Conservation (phyloP, 2,797 vertebrate species). For the Sebastes diploproa region DNA sequence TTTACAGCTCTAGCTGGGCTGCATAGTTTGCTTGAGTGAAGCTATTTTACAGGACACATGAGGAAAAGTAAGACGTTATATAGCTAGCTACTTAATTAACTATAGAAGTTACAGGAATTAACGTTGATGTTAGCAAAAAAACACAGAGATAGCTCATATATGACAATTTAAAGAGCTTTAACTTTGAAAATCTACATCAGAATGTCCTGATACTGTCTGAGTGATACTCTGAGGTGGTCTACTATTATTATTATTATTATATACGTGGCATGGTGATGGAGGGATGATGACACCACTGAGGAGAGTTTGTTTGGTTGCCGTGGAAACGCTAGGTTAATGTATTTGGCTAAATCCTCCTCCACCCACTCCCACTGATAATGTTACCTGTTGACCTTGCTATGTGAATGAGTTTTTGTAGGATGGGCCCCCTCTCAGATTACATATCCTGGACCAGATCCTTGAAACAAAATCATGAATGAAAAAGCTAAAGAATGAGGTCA, state of each 20-base stretch:
- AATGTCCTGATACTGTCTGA: too few species aligned
- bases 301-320: constrained; percentile 13
- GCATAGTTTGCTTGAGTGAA: neutral
- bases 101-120: too few species aligned
- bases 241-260: neutral
- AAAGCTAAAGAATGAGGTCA: neutral
- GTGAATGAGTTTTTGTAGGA: neutral
- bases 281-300: neutral
- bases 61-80: neutral
- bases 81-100: neutral
- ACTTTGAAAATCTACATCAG: too few species aligned
- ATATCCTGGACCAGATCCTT: constrained; percentile 35
- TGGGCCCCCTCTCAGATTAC: neutral
- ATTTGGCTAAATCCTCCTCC: neutral
- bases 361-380: neutral
- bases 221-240: too few species aligned
- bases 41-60: neutral
- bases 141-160: too few species aligned
- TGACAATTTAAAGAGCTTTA: too few species aligned
- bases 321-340: neutral
- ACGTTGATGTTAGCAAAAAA: too few species aligned
- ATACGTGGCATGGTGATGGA: neutral
- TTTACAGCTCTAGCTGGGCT: neutral
- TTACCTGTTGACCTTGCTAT: neutral
- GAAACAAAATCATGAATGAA: neutral